These are phyloP conservation scores for Gracilinanus agilis DNA, from an alignment of 2,113 vertebrate genomes.

Conservation along the genomic window DNA sequence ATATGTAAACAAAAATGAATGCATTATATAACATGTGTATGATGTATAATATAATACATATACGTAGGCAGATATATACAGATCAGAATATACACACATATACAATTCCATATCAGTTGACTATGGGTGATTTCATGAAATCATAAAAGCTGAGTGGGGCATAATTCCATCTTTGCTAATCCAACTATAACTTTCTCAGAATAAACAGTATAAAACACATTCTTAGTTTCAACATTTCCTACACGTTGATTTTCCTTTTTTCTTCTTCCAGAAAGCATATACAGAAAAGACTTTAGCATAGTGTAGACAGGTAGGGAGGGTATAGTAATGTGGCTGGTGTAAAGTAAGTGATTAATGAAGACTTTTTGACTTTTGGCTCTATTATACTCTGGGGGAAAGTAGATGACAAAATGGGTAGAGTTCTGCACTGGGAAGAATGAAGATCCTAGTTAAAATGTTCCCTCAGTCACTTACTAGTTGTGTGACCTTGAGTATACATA, in stretches of 20 bases:
- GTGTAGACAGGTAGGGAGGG: neutral
- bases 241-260: neutral
- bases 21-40: too few relatives aligned
- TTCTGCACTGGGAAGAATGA: neutral
- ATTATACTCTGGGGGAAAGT: neutral
- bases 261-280: neutral
- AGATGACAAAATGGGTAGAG: neutral
- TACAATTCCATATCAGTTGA: neutral
- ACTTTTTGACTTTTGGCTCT: neutral
- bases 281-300: neutral
- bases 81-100: neutral
- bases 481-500: too few relatives aligned
- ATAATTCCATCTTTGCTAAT: neutral
- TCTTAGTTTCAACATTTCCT: slow-evolving; percentile 1
- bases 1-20: neutral
- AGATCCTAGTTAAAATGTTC: neutral
- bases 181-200: neutral
- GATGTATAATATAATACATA: too few relatives aligned
- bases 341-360: neutral
- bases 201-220: neutral
- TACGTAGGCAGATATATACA: too few relatives aligned
- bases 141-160: neutral
- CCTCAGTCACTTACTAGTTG: too few relatives aligned
- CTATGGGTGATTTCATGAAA: neutral
- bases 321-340: neutral